Base-by-base conservation (phyloP, 2,797 vertebrate genomes). In the Sorex maritimensis region DNA sequence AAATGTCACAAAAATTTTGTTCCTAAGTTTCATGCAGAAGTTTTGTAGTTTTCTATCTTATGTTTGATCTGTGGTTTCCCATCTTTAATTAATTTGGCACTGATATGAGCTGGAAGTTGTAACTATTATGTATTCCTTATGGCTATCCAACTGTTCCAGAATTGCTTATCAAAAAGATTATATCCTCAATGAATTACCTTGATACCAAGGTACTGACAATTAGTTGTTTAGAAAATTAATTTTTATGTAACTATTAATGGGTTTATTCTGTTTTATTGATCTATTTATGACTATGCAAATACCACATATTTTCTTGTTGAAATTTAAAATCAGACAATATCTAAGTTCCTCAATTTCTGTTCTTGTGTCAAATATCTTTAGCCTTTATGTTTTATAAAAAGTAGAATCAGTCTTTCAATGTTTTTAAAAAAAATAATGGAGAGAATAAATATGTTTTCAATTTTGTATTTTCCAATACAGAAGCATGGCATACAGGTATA, bases 361-460 rank as follows among this genome's bases (percentile, higher is more conserved):
- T 11, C 19, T 93, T 93, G 24, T 86, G 38, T 41, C 81, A 2
- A 81, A 69, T 55, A 75, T 23, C 12, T 73, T 89, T 69, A 65
- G n/a, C 9, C 73, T 89, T 46, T 55, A 7, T 30, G 24, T n/a
- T 13, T 15, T 26, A n/a, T 21, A 49, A 58, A 67, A 78, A 67
- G 28, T 79, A 67, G 14, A 73, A 58, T 21, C 44, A 73, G 34
- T 34, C 79, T 84, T 24, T 44, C 65, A 65, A 49, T 73, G 52
- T 61, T 61, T 61, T 61, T 55, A 55, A 55, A 61, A 58, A 58
- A 58, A 58, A 15, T 15, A 58, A 61, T 61, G 58, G 4, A 21
- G 58, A 61, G 21, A 61, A 61, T 19, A 61, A 61, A 5, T 55
- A 55, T 61, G 58, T 61, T 61, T 61, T 61, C 58, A 61, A 23